Evolutionary conservation across 1,140 invertebrate genomes (phyloP), one percentile per base, ranked within the genome.

Genomic region (Aphaenogaster rudis): DNA sequence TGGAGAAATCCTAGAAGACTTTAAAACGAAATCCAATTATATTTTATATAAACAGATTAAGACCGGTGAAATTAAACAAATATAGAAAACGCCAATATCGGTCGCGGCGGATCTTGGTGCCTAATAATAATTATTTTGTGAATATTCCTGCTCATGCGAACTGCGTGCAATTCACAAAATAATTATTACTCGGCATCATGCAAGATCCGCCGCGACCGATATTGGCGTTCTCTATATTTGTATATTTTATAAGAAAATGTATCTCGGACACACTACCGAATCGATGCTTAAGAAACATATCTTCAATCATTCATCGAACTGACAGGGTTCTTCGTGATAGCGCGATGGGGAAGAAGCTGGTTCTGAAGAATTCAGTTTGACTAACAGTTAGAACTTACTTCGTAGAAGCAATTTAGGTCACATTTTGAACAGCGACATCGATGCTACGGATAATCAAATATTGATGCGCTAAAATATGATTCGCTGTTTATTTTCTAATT

Each of bases 401-500:
- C 48, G 1, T 59, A 48, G 21, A 48, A 48, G 28, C 0, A 28
- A 63, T 78, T 48, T 36, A 4, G 21, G 11, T 13, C 9, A n/a
- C 5, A 42, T 61, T 21, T 52, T 6, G 15, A 36, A 6, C 5
- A 45, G 21, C 52, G 15, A 79, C 45, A 6, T 69, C 50, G 36
- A 67, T 9, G 45, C 28, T 4, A n/a, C 8, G 39, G n/a, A 13
- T 15, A 57, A 50, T 45, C 0, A 11, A 67, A 57, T 45, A 81
- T 66, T 7, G 42, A n/a, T 79, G 33, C 15, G 15, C 15, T 3
- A 28, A 5, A 63, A 78, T 54, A 36, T 13, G 52, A 48, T 0
- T 6, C 13, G 13, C 11, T 21, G 42, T 7, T 67, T 71, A 71
- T 76, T 61, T 76, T 63, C 80, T 50, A 74, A 71, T 59, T 48